These are phyloP conservation scores for Lycaon pictus DNA, from an alignment of 2,113 vertebrate species.

Conservation along the genomic window DNA sequence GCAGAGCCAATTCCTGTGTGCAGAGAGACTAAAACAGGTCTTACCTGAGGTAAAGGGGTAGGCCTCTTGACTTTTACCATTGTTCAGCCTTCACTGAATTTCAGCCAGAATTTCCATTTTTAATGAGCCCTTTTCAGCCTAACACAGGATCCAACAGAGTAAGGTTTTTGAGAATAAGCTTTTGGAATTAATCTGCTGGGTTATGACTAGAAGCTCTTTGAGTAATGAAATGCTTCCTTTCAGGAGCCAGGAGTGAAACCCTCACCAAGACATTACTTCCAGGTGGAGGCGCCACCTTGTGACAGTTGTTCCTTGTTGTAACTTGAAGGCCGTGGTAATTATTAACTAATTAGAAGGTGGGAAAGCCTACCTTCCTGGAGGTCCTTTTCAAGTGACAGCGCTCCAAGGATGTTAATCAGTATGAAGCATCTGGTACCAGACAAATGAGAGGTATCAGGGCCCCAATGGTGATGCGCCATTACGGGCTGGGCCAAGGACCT, in stretches of 20 bases:
- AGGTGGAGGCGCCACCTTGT: background rate
- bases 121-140: background rate
- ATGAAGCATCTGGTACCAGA: background rate
- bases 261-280: background rate
- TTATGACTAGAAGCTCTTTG: background rate
- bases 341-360: slow-evolving; percentile 3
- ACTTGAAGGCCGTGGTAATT: background rate
- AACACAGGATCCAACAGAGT: background rate
- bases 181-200: background rate
- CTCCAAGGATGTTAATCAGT: background rate
- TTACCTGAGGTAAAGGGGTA: background rate
- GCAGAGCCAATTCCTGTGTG: background rate
- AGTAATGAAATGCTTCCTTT: background rate
- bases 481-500: background rate
- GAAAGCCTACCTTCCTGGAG: background rate
- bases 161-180: background rate
- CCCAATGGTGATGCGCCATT: background rate
- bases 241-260: background rate
- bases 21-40: background rate
- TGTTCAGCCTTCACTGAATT: background rate
- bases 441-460: background rate
- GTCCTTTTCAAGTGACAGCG: background rate
- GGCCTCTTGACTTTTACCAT: background rate
- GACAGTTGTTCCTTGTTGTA: background rate
- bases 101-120: background rate